Evolutionary conservation across 2,888 invertebrate genomes (phyloP), one percentile per base, ranked within the genome.

Genomic region (Drosophila pseudotakahashii): DNA sequence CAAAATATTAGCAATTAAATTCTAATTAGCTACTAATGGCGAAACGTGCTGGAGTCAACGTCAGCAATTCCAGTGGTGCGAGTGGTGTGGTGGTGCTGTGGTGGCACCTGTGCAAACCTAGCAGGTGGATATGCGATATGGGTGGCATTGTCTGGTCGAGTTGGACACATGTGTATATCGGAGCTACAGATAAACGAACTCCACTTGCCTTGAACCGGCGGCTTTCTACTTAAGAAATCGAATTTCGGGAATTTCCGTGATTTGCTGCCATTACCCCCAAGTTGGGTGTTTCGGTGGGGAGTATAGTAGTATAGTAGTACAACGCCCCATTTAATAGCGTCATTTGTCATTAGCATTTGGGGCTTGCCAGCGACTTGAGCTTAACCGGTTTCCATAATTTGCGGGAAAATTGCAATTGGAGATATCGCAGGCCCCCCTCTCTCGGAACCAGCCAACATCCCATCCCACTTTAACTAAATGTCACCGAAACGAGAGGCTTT

Each of bases 1-100:
- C 50, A 54, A 44, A 39, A 45, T 32, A 36, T 79, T 67, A 54
- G 53, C 76, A 78, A 81, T 78, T 73, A 83, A 78, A 72, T 58
- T 47, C 48, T 51, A 64, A 72, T 71, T 69, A 75, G 55, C 60
- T 50, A 11, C 69, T 66, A 77, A 86, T 73, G 71, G 42, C 41
- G 42, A 74, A 79, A 80, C 75, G 68, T 73, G 66, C 30, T 55
- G 9, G 55, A 39, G 44, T 47, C 66, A 73, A 71, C 64, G 54
- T 69, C 66, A 60, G 42, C 71, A 53, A 7, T 64, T 67, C 7
- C 19, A 23, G 30, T 32, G 58, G 32, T 3, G 14, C 59, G 13
- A 32, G 39, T 39, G n/a, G 26, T 37, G 41, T 26, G 19, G 39
- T 39, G n/a, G 26, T 37, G 41, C 16, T 42, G 32, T 11, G 14